phyloP scores from a whole-genome alignment of 2,888 invertebrate genomes.

The Baronia brevicornis region DNA sequence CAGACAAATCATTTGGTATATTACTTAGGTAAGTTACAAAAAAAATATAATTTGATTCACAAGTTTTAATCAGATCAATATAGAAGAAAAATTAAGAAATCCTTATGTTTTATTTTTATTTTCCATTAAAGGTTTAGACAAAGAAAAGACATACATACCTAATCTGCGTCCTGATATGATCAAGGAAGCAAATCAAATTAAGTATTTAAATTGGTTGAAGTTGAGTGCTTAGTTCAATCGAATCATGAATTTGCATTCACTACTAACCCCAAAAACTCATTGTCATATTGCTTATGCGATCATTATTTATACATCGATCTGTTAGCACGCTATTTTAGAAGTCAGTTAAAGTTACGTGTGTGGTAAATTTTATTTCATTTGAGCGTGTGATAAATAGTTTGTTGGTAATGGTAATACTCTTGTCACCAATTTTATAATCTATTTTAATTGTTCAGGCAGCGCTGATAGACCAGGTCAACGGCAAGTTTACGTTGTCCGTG shows the following conservation, averaged over 20 bases:
- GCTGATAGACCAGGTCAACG: constrained; percentile 90
- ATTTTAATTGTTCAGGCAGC: constrained; percentile 69
- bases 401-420: not conserved
- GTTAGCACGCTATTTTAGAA: constrained; percentile 11
- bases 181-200: constrained; percentile 64
- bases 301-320: constrained; percentile 15
- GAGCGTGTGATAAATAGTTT: constrained; percentile 6
- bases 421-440: not conserved
- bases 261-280: constrained; percentile 29
- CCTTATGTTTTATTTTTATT: constrained; percentile 25
- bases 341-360: constrained; percentile 11
- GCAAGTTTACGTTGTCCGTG: constrained; percentile 90
- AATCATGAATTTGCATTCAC: constrained; percentile 25
- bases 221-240: constrained; percentile 43
- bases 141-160: constrained; percentile 45
- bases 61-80: not conserved
- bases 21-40: constrained; percentile 67
- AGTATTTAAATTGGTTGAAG: constrained; percentile 61
- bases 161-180: constrained; percentile 60
- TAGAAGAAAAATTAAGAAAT: constrained; percentile 6
- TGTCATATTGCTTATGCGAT: constrained; percentile 29
- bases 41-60: constrained; percentile 1
- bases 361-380: too few species aligned
- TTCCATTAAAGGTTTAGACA: constrained; percentile 61
- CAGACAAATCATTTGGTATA: constrained; percentile 87